A percentile compares a stretch with the other conserved stretches of the same genome.
These are phyloP conservation scores for Tursiops truncatus DNA, from an alignment of 2,113 vertebrate species.

Conservation along the genomic window DNA sequence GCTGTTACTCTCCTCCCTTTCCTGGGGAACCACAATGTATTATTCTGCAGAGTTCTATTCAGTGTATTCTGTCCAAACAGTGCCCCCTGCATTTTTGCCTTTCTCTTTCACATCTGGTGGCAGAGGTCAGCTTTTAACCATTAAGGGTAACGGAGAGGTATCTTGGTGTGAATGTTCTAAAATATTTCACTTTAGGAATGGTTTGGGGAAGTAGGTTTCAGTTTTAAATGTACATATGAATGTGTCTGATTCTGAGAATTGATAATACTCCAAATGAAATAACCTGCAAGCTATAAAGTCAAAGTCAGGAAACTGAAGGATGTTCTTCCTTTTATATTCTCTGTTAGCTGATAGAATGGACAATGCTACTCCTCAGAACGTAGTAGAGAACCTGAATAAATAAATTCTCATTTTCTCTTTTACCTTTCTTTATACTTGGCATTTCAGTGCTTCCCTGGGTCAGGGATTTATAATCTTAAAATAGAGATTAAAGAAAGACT, in stretches of 20 bases:
- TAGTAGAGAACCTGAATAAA: background rate
- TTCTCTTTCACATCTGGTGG: background rate
- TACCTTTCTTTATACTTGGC: background rate
- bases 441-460: background rate
- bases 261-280: background rate
- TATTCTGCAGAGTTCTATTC: background rate
- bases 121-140: background rate
- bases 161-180: background rate
- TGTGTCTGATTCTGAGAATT: background rate
- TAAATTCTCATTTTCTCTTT: background rate
- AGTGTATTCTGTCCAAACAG: background rate
- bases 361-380: background rate
- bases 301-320: background rate
- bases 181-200: conserved; percentile 24
- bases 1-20: background rate
- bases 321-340: background rate
- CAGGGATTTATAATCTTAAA: background rate
- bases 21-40: background rate
- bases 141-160: background rate
- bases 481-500: background rate
- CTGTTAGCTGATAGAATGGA: background rate
- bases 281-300: background rate
- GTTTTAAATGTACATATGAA: conserved; percentile 11
- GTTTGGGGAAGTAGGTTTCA: conserved; percentile 3
- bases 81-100: background rate